A percentile compares a stretch with the other conserved stretches of the same genome.
Evolutionary conservation across 1,140 invertebrate genomes (phyloP).

Genomic region (Antheraea pernyi): DNA sequence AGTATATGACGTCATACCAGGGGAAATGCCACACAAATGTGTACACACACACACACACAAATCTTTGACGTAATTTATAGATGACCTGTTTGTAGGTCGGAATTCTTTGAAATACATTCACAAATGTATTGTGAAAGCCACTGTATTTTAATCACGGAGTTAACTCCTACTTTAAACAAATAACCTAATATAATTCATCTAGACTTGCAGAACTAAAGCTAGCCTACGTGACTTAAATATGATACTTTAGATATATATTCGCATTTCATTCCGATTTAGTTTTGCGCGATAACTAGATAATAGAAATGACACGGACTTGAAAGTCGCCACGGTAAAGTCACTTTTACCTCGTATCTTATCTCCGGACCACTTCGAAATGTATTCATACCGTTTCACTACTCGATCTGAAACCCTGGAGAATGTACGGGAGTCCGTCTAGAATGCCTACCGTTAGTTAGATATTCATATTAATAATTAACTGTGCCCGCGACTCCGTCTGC

Average conservation of each 20-base stretch:
- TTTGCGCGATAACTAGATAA: background rate
- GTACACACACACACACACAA: too few species aligned
- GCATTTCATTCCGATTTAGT: background rate
- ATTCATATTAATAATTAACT: background rate
- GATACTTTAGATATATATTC: background rate
- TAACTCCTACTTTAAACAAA: too few species aligned
- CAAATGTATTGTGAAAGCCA: background rate
- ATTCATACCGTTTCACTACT: background rate
- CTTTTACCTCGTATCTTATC: constrained; percentile 3
- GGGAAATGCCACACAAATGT: too few species aligned
- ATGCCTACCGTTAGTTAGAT: background rate
- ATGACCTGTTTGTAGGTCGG: too few species aligned
- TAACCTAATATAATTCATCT: too few species aligned
- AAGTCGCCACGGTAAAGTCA: background rate
- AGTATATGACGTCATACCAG: too few species aligned
- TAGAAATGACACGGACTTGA: background rate
- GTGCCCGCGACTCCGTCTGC: too few species aligned
- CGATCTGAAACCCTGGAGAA: background rate
- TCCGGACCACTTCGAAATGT: background rate
- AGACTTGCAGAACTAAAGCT: too few species aligned
- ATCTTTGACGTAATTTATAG: too few species aligned
- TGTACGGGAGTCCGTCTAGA: background rate
- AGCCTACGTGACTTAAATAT: too few species aligned
- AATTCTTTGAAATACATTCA: too few species aligned
- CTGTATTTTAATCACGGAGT: too few species aligned